Percentiles rank a stretch among this genome's conserved stretches.
phyloP scores from a whole-genome alignment of 1,140 invertebrate genomes.

The Drosophila ananassae region DNA sequence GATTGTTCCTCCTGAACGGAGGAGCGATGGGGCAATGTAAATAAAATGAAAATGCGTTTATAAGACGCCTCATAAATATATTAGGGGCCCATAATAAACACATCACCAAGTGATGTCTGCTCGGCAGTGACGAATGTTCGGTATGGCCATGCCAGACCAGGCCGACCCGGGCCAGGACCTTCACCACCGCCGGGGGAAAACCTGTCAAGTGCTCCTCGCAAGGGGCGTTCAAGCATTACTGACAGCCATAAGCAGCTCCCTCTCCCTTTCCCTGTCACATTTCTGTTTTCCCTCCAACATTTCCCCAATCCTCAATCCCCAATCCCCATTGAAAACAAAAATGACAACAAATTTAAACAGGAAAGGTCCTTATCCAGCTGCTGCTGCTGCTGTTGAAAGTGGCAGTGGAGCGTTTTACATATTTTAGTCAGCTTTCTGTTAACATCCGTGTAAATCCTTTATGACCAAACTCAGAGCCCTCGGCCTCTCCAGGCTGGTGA shows the following conservation, averaged over 20 bases:
- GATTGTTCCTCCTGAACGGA: conserved; percentile 26
- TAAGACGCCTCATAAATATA: conserved; percentile 82
- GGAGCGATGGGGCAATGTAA: conserved; percentile 49
- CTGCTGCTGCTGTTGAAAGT: conserved; percentile 20
- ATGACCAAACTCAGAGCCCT: conserved; percentile 61
- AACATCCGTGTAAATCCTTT: conserved; percentile 79
- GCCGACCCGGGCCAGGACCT: conserved; percentile 23
- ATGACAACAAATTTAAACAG: conserved; percentile 73
- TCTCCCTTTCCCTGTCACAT: conserved; percentile 5
- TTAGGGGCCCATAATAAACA: conserved; percentile 81
- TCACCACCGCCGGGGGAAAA: conserved; percentile 18
- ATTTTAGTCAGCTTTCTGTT: conserved; percentile 66
- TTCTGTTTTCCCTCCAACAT: not conserved
- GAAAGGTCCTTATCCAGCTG: conserved; percentile 4
- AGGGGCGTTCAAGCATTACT: conserved; percentile 67
- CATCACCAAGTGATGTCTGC: conserved; percentile 69
- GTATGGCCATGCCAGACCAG: not conserved
- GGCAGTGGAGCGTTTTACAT: conserved; percentile 68
- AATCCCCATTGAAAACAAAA: conserved; percentile 47
- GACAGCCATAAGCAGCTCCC: conserved; percentile 45
- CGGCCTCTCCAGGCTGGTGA: conserved; percentile 15
- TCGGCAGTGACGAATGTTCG: conserved; percentile 66
- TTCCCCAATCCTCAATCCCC: not conserved
- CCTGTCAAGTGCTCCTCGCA: conserved; percentile 71
- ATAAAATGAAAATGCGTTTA: conserved; percentile 82